Evolutionary conservation across 2,888 invertebrate genomes (phyloP).

Genomic region (Automeris io): DNA sequence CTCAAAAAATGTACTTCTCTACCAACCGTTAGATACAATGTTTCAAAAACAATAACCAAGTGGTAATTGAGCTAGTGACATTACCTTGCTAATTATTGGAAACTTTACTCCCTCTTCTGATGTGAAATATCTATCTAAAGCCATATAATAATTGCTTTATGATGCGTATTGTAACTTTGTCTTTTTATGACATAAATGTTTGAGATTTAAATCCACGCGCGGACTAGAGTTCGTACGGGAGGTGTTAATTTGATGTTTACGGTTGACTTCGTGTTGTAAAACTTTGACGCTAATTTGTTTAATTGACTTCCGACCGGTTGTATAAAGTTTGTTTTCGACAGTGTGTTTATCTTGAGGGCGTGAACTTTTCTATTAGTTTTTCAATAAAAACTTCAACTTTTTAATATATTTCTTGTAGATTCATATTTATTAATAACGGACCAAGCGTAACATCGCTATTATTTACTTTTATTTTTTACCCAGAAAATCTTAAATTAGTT

Average conservation of each 20-base stretch:
- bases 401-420: too few relatives aligned
- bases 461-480: too few relatives aligned
- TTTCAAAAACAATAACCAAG: not conserved
- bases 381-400: too few relatives aligned
- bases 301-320: constrained; percentile 5
- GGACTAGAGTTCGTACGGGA: not conserved
- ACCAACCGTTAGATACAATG: too few relatives aligned
- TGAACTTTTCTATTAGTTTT: too few relatives aligned
- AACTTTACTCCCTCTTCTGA: not conserved
- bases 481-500: too few relatives aligned
- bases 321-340: constrained; percentile 3
- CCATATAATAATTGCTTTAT: not conserved
- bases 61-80: not conserved
- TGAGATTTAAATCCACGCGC: not conserved
- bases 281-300: constrained; percentile 7
- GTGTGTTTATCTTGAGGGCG: not conserved
- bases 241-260: constrained; percentile 10
- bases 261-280: constrained; percentile 6
- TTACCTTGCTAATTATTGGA: not conserved
- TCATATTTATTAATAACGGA: too few relatives aligned
- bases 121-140: not conserved
- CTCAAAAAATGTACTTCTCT: too few relatives aligned
- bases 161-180: not conserved
- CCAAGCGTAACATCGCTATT: too few relatives aligned
- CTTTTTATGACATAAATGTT: constrained; percentile 2